phyloP scores from a whole-genome alignment of 2,888 invertebrate genomes.

The Archips crataeganus region DNA sequence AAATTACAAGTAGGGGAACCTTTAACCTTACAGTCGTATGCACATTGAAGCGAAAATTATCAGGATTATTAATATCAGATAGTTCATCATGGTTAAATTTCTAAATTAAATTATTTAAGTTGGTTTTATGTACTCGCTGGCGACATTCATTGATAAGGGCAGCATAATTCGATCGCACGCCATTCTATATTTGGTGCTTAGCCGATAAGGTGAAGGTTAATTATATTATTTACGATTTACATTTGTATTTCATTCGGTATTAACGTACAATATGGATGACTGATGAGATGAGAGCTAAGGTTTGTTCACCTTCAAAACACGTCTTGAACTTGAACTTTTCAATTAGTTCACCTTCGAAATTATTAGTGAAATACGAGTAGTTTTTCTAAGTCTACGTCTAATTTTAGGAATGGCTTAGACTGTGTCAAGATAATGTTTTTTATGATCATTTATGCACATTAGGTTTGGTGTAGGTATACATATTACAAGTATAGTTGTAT shows the following conservation, averaged over 20 bases:
- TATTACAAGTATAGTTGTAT: not conserved
- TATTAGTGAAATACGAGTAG: not conserved
- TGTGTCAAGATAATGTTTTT: not conserved
- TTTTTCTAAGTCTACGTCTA: not conserved
- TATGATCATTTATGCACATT: not conserved
- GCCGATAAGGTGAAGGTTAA: constrained; percentile 76
- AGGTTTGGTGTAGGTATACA: not conserved
- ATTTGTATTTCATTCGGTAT: constrained; percentile 25
- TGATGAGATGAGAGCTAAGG: constrained; percentile 17
- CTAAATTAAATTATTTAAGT: constrained; percentile 16
- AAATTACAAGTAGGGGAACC: too few species aligned
- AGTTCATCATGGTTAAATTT: not conserved
- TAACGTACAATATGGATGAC: constrained; percentile 19
- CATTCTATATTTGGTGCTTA: constrained; percentile 60
- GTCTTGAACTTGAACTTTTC: constrained; percentile 23
- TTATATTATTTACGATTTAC: constrained; percentile 49
- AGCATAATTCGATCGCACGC: constrained; percentile 55
- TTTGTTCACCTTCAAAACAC: constrained; percentile 20
- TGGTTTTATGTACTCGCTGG: constrained; percentile 44
- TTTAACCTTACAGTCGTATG: not conserved
- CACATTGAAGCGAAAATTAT: not conserved
- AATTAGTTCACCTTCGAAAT: not conserved
- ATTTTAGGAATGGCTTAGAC: not conserved
- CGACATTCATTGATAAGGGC: constrained; percentile 57
- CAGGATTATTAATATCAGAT: too few species aligned